These are phyloP conservation scores for Caloenas nicobarica DNA, from an alignment of 2,113 vertebrate genomes.

Conservation along the genomic window DNA sequence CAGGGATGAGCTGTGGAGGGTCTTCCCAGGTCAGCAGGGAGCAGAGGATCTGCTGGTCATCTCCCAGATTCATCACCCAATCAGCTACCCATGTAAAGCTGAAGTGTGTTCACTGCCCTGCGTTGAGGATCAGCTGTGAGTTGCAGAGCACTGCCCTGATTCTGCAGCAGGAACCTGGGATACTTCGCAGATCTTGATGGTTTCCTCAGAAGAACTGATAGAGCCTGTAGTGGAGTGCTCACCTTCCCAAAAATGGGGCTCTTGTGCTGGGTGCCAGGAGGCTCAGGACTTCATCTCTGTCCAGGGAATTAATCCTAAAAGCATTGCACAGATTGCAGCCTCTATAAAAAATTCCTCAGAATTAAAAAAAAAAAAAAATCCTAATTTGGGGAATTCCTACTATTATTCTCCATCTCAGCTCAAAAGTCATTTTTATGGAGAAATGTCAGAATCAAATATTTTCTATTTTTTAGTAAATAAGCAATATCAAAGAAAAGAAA, in stretches of 20 bases:
- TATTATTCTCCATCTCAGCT: background rate
- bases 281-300: background rate
- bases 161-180: background rate
- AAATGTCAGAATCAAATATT: background rate
- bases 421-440: background rate
- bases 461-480: background rate
- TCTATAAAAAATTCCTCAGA: background rate
- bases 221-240: background rate
- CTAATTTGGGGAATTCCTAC: background rate
- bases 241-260: rapidly evolving
- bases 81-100: background rate
- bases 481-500: background rate
- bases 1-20: background rate
- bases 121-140: background rate
- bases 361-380: background rate
- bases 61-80: background rate
- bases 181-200: background rate
- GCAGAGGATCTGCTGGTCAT: background rate
- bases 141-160: background rate
- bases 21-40: background rate
- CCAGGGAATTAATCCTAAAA: background rate
- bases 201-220: rapidly evolving
- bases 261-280: background rate
- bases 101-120: background rate
- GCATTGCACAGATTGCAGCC: background rate